Base-by-base conservation (phyloP, 2,888 invertebrate species). In the Anticlea derivata region DNA sequence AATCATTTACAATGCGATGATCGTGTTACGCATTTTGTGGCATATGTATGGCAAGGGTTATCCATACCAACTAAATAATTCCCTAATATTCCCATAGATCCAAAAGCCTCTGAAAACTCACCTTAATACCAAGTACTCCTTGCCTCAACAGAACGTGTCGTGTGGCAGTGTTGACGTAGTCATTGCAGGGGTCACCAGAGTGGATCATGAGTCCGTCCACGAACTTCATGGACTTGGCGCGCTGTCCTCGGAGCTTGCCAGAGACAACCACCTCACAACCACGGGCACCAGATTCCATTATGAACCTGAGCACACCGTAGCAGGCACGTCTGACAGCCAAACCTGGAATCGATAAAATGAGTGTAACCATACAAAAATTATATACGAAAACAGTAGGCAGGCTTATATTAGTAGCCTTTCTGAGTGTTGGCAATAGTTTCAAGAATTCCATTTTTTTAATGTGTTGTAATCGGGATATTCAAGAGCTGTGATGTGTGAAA, bases 171-270 rank as follows among this genome's bases (percentile, higher is more conserved):
- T 99, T 98, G 44, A 99, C 99, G 72, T 99, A 99, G 79, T 99
- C 98, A 75, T 98, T 98, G 89, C 97, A 97, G 23, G 99, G 99
- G 88, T 99, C 98, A 81, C 99, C 99, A 66, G 98, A 98, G 92
- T 99, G 99, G 82, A 99, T 99, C 99, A 99, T 99, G 56, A 99
- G 94, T 59, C 99, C 99, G 75, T 99, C 99, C 27, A 99, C 98
- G 83, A 99, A 99, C 91, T 99, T 99, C 99, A 99, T 99, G 48
- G 98, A 98, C 92, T 99, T 99, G 63, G 99, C 99, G 92, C 99
- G 94, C 92, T 99, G 99, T 61, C 99, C 99, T 78, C 99, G 93
- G 63, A 99, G 93, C 92, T 99, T 99, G 59, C 99, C 99, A 44
- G 98, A 99, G 1, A 99, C 99, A 1, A 99, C 99, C 0, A 99